A percentile compares a stretch with the other conserved stretches of the same genome.
Evolutionary conservation across 2,888 invertebrate genomes (phyloP).

Genomic region (Sturmia bella): DNA sequence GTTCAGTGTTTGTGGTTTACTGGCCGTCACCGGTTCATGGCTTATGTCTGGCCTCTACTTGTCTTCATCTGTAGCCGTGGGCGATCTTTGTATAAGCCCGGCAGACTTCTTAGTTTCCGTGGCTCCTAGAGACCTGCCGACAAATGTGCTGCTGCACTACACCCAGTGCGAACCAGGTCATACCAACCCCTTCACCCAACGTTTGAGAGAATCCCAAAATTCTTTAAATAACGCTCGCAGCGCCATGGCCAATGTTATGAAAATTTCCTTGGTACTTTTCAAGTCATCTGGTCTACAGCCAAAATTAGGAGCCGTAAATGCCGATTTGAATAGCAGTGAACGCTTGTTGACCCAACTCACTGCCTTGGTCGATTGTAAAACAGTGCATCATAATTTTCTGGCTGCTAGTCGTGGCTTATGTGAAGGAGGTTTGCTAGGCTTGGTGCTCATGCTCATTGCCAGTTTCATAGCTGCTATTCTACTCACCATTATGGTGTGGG

Average conservation of each 20-base stretch:
- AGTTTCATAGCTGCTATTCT: constrained; percentile 93
- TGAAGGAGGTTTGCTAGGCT: constrained; percentile 90
- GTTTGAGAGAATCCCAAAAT: constrained; percentile 89
- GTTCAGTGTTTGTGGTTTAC: constrained; percentile 92
- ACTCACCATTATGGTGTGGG: constrained; percentile 95
- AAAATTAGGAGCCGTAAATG: constrained; percentile 88
- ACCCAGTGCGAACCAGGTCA: constrained; percentile 91
- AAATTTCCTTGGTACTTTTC: constrained; percentile 81
- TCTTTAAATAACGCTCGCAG: constrained; percentile 84
- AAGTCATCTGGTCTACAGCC: constrained; percentile 85
- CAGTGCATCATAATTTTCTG: constrained; percentile 91
- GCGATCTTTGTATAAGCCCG: constrained; percentile 93
- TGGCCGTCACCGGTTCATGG: constrained; percentile 95
- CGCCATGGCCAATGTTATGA: constrained; percentile 82
- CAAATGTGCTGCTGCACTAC: constrained; percentile 88
- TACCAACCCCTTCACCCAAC: constrained; percentile 91
- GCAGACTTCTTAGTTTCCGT: constrained; percentile 89
- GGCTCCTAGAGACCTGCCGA: constrained; percentile 84
- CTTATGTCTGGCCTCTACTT: constrained; percentile 93
- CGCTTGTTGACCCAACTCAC: constrained; percentile 86
- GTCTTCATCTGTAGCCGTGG: constrained; percentile 91
- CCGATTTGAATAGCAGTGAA: constrained; percentile 90
- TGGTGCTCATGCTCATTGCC: constrained; percentile 93
- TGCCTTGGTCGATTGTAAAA: constrained; percentile 91
- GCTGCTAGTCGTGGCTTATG: constrained; percentile 91